Percentiles rank a stretch among this genome's conserved stretches.
phyloP scores from a whole-genome alignment of 2,888 invertebrate species.

The Tipula vernalis region DNA sequence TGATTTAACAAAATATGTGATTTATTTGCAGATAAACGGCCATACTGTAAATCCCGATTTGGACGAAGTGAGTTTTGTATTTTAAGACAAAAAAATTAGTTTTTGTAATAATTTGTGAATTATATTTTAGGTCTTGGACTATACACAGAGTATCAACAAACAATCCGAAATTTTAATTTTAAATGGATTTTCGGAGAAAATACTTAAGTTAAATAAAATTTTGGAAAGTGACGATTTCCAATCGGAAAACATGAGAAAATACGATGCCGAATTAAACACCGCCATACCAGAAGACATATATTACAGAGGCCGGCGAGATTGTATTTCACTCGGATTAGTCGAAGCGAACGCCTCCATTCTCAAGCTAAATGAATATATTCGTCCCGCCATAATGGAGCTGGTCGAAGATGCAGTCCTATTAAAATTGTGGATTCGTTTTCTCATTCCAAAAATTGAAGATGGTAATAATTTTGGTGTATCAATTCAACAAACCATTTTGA shows the following conservation, averaged over 20 bases:
- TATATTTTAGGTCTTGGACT: conserved; percentile 66
- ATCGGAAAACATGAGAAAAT: conserved; percentile 51
- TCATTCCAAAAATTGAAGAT: conserved; percentile 98
- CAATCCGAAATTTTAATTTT: conserved; percentile 82
- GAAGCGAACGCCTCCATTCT: conserved; percentile 83
- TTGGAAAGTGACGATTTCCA: conserved; percentile 71
- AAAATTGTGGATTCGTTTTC: conserved; percentile 98
- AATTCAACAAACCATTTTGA: conserved; percentile 94
- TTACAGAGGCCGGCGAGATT: neutral
- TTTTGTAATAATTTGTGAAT: neutral
- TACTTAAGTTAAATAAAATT: conserved; percentile 77
- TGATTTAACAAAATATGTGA: neutral
- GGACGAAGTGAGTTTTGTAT: neutral
- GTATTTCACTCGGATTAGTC: conserved; percentile 25
- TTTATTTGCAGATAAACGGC: neutral
- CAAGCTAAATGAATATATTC: conserved; percentile 47
- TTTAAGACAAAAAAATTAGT: neutral
- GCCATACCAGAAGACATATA: neutral
- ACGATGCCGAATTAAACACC: conserved; percentile 53
- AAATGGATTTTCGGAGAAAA: conserved; percentile 86
- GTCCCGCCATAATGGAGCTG: conserved; percentile 42
- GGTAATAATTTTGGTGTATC: conserved; percentile 99
- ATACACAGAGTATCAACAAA: conserved; percentile 75
- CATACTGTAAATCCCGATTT: neutral
- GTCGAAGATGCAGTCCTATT: conserved; percentile 46